A percentile compares a stretch with the other conserved stretches of the same genome.
Conservation (phyloP, 2,888 invertebrate genomes). For the Athalia rosae region DNA sequence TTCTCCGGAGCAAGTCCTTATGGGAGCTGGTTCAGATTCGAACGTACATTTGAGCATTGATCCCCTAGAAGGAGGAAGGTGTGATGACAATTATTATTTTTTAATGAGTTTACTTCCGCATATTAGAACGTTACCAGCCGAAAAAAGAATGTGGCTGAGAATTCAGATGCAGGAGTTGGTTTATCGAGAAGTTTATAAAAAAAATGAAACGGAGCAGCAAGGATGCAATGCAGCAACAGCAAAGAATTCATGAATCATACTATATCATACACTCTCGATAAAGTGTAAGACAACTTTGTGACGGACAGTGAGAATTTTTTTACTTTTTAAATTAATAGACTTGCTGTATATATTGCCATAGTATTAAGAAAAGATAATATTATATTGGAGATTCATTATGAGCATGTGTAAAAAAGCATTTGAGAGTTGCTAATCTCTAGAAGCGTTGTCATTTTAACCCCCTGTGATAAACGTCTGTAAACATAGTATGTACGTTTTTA, state of each 20-base stretch:
- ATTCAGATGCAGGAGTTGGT: conserved; percentile 72
- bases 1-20: conserved; percentile 66
- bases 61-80: conserved; percentile 62
- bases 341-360: too few relatives aligned
- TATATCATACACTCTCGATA: not conserved
- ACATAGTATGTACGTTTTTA: too few relatives aligned
- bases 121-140: conserved; percentile 67
- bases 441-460: too few relatives aligned
- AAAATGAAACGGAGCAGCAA: conserved; percentile 44
- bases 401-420: too few relatives aligned
- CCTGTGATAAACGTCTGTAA: too few relatives aligned
- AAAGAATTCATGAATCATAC: not conserved
- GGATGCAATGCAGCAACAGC: not conserved
- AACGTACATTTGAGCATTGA: conserved; percentile 61
- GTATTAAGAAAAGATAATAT: too few relatives aligned
- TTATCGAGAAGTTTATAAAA: conserved; percentile 69
- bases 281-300: not conserved
- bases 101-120: conserved; percentile 72
- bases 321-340: not conserved
- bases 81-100: conserved; percentile 72
- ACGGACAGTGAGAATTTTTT: not conserved
- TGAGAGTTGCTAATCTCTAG: too few relatives aligned
- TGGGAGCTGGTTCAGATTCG: conserved; percentile 60
- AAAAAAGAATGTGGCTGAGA: conserved; percentile 68
- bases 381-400: too few relatives aligned